phyloP scores from a whole-genome alignment of 2,888 invertebrate species.

The Bhutanitis thaidina region DNA sequence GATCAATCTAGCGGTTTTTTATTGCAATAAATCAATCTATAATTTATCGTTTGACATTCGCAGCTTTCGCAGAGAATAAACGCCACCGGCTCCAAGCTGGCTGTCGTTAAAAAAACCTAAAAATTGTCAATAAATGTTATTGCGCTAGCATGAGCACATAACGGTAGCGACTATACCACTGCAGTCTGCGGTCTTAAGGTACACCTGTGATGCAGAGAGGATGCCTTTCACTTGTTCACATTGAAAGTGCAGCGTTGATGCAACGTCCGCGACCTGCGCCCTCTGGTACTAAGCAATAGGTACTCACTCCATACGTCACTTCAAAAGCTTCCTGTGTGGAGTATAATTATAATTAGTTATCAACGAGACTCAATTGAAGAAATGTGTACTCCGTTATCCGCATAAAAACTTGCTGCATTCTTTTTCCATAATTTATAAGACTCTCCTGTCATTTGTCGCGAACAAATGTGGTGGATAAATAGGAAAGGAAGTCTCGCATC shows the following conservation, averaged over 20 bases:
- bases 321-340: neutral
- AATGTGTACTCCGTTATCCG: conserved; percentile 9
- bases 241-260: conserved; percentile 75
- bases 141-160: conserved; percentile 36
- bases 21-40: neutral
- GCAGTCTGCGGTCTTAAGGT: conserved; percentile 20
- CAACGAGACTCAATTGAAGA: conserved; percentile 5
- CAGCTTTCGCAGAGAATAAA: neutral
- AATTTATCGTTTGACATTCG: conserved; percentile 18
- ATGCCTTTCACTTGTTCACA: conserved; percentile 72
- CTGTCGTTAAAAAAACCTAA: conserved; percentile 26
- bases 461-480: conserved; percentile 15
- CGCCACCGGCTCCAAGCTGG: conserved; percentile 17
- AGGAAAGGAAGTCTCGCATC: conserved; percentile 4
- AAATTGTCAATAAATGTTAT: conserved; percentile 33
- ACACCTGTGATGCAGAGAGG: conserved; percentile 52
- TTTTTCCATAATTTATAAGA: conserved; percentile 8
- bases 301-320: conserved; percentile 22
- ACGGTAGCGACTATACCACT: conserved; percentile 32
- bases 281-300: conserved; percentile 38
- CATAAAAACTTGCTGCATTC: conserved; percentile 12
- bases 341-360: conserved; percentile 8
- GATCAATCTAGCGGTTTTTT: conserved; percentile 11
- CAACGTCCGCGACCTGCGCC: conserved; percentile 58
- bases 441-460: neutral